phyloP scores from a whole-genome alignment of 2,797 vertebrate species.

The Aselliscus stoliczkanus region DNA sequence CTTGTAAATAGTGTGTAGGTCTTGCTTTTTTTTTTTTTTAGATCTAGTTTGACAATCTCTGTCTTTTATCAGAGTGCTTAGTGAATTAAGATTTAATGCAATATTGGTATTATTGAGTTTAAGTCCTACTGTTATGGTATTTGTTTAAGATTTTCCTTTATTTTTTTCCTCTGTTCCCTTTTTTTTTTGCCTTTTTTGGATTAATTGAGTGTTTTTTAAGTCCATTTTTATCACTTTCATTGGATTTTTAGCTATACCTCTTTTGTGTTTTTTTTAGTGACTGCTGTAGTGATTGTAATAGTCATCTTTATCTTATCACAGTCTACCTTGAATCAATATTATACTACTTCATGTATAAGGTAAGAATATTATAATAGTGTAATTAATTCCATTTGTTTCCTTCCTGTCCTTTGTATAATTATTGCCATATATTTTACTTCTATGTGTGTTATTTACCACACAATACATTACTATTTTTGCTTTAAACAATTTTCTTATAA shows the following conservation, averaged over 20 bases:
- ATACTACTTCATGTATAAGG: slow-evolving; percentile 47
- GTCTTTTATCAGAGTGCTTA: background rate
- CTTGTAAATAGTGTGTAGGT: background rate
- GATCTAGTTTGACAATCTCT: background rate
- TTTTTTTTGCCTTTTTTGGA: slow-evolving; percentile 21
- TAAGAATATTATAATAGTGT: slow-evolving; percentile 41
- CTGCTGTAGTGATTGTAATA: slow-evolving; percentile 60
- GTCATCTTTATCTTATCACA: slow-evolving; percentile 57
- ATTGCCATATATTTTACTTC: background rate
- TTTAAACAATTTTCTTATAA: background rate
- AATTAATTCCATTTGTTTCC: background rate
- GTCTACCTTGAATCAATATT: slow-evolving; percentile 55
- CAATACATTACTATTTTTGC: background rate
- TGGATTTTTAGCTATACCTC: slow-evolving; percentile 53
- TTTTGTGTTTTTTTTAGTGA: slow-evolving; percentile 62
- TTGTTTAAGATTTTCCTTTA: background rate
- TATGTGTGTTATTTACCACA: background rate
- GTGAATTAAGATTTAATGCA: background rate
- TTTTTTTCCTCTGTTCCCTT: background rate
- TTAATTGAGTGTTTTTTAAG: slow-evolving; percentile 40
- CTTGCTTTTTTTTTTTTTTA: background rate
- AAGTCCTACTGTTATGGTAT: background rate
- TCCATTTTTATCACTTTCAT: slow-evolving; percentile 31
- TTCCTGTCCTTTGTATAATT: background rate
- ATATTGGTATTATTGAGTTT: background rate